A percentile compares a stretch with the other conserved stretches of the same genome.
phyloP scores from a whole-genome alignment of 2,888 invertebrate genomes.

The Nephrotoma guestfalica region DNA sequence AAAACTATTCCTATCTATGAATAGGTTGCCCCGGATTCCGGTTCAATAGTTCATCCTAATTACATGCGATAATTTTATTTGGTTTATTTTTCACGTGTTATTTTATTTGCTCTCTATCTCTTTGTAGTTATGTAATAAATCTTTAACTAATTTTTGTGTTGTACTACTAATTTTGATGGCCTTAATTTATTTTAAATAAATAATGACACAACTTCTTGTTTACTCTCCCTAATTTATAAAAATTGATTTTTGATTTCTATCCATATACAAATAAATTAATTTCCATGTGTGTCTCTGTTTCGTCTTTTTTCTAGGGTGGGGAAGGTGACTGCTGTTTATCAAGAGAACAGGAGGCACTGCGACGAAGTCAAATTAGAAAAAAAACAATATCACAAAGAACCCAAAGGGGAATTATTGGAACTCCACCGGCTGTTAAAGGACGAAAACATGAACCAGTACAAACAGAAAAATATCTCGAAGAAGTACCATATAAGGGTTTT shows the following conservation, averaged over 20 bases:
- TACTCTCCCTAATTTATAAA: neutral
- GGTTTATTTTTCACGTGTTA: neutral
- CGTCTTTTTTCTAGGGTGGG: constrained; percentile 26
- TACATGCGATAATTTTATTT: neutral
- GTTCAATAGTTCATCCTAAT: neutral
- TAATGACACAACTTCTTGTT: neutral
- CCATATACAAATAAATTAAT: neutral
- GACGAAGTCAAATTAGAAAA: constrained; percentile 59
- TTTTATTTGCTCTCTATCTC: neutral
- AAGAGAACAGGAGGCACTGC: constrained; percentile 35
- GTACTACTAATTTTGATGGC: neutral
- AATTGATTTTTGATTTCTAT: neutral
- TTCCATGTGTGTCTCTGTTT: neutral
- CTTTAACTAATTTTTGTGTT: neutral
- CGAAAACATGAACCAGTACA: constrained; percentile 76
- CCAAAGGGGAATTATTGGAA: constrained; percentile 36
- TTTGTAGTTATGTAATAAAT: neutral
- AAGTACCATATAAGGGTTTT: constrained; percentile 33
- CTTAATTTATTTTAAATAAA: neutral
- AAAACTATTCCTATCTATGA: neutral
- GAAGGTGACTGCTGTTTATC: constrained; percentile 19
- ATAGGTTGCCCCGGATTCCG: neutral
- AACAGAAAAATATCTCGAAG: constrained; percentile 80
- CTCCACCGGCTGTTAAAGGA: constrained; percentile 48
- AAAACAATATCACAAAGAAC: constrained; percentile 38